Evolutionary conservation across 2,888 invertebrate genomes (phyloP), one percentile per base, ranked within the genome.

Genomic region (Cordilura impudica): DNA sequence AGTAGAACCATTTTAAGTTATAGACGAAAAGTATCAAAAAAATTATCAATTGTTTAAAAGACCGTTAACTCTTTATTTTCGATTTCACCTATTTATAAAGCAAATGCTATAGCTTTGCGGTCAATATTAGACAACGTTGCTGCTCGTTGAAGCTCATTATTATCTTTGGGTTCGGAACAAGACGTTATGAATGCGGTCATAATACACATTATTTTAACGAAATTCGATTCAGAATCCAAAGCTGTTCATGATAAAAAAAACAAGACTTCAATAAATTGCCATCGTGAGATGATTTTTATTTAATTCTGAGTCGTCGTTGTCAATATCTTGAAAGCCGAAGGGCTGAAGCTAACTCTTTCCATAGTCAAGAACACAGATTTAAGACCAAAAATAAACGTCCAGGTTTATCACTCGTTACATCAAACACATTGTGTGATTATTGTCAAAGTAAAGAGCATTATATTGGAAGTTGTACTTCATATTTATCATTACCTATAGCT

Each of bases 241-340:
- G n/a, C n/a, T n/a, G n/a, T n/a, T n/a, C n/a, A n/a, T n/a, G n/a
- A n/a, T n/a, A n/a, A n/a, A n/a, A n/a, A n/a, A n/a, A n/a, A n/a
- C n/a, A n/a, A n/a, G n/a, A n/a, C n/a, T n/a, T n/a, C n/a, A 58
- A 16, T 63, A n/a, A 45, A 45, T 45, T 45, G 45, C 45, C 45
- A 14, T 45, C 16, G 16, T 45, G 45, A 14, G 45, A 45, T 16
- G 45, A 45, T 14, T 45, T n/a, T 14, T 45, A 45, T 45, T 45
- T 6, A 14, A 45, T 45, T 45, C 2, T 45, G 14, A 45, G 45
- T 6, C 45, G 45, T 14, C 2, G 45, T 4, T 45, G 45, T 14
- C 45, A 45, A 45, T 45, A 14, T 14, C 45, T 45, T 16, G 45
- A 14, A 14, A 45, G 45, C 14, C 45, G 45, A 2, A 14, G 14